Percentiles rank a stretch among this genome's conserved stretches.
Evolutionary conservation across 2,888 invertebrate species (phyloP).

Genomic region (Mesorhabditis belari): DNA sequence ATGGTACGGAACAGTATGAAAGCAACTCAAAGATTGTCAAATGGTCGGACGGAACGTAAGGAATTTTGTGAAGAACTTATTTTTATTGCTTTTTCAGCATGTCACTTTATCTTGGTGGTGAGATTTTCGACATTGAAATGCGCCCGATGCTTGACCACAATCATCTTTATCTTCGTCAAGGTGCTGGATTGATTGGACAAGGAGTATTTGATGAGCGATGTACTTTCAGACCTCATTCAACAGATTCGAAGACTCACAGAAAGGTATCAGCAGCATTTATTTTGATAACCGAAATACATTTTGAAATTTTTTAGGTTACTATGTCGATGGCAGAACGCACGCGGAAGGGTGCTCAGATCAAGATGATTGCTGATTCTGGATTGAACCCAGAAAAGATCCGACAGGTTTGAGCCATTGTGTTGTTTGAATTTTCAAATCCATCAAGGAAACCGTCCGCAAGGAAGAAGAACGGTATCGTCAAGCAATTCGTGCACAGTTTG

Average conservation of each 20-base stretch:
- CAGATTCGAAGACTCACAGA: slow-evolving; percentile 94
- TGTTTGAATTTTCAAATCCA: too few species aligned
- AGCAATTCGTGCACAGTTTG: not conserved
- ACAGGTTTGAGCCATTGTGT: too few species aligned
- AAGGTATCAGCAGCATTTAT: slow-evolving; percentile 78
- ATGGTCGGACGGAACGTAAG: slow-evolving; percentile 82
- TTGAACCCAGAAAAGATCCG: not conserved
- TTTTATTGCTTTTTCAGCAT: slow-evolving; percentile 63
- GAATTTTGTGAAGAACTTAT: not conserved
- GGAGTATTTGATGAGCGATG: slow-evolving; percentile 92
- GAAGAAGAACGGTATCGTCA: not conserved
- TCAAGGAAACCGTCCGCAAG: not conserved
- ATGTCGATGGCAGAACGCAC: not conserved
- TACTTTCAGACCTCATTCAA: slow-evolving; percentile 94
- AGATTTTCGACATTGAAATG: slow-evolving; percentile 90
- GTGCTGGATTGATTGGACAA: slow-evolving; percentile 70
- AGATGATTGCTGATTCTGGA: not conserved
- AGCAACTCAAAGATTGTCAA: slow-evolving; percentile 89
- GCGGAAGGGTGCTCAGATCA: not conserved
- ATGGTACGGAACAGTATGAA: slow-evolving; percentile 63
- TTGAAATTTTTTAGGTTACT: not conserved
- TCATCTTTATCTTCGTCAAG: slow-evolving; percentile 87
- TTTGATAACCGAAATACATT: too few species aligned
- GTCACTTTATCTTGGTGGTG: slow-evolving; percentile 89
- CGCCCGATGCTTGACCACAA: slow-evolving; percentile 85